phyloP scores from a whole-genome alignment of 2,113 vertebrate species.

The Embiotoca jacksoni region DNA sequence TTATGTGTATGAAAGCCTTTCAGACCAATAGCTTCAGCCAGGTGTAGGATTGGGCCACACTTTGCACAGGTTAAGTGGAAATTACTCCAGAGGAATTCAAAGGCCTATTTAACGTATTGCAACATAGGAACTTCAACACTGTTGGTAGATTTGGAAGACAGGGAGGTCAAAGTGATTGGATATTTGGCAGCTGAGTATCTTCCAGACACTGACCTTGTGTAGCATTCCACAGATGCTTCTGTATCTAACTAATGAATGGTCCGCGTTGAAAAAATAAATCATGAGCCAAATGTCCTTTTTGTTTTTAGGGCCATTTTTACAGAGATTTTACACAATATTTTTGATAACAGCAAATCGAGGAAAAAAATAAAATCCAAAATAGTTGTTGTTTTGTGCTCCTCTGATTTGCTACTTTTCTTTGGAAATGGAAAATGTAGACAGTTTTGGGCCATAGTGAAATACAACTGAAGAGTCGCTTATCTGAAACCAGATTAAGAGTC shows the following conservation, averaged over 20 bases:
- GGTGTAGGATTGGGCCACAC: neutral
- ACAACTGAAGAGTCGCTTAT: no score
- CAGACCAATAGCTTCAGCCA: neutral
- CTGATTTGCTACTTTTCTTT: no score
- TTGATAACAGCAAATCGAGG: no score
- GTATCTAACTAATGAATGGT: slow-evolving; percentile 23
- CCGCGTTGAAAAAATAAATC: slow-evolving; percentile 6
- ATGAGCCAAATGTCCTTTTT: neutral
- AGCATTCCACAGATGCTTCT: slow-evolving; percentile 46
- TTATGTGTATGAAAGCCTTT: no score
- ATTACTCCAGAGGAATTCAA: slow-evolving; percentile 38
- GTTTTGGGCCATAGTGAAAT: no score
- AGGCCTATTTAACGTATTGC: slow-evolving; percentile 47
- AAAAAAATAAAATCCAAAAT: no score
- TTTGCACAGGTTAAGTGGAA: neutral
- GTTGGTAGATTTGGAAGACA: neutral
- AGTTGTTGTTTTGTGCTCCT: no score
- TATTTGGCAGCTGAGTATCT: slow-evolving; percentile 2
- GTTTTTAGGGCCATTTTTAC: no score
- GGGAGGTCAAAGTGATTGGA: neutral
- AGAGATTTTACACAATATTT: no score
- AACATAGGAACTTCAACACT: neutral
- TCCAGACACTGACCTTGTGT: slow-evolving; percentile 48
- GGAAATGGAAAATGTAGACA: no score
- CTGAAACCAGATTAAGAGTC: no score